These are phyloP conservation scores for Galleria mellonella DNA, from an alignment of 1,140 invertebrate species.

Conservation along the genomic window DNA sequence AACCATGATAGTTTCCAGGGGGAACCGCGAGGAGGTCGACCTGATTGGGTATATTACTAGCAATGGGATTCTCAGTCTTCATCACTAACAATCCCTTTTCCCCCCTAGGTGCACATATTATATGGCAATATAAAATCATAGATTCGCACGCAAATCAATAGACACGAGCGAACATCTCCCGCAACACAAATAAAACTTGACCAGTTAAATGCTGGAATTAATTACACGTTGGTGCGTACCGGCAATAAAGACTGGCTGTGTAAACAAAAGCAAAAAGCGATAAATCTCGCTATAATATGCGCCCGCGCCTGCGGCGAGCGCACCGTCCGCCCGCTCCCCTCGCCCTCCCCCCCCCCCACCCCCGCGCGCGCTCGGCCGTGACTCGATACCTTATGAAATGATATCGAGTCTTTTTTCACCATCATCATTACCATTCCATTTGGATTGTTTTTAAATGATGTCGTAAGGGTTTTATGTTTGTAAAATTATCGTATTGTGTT, in stretches of 20 bases:
- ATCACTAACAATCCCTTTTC: too few relatives aligned
- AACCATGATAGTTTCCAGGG: too few relatives aligned
- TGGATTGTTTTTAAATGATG: too few relatives aligned
- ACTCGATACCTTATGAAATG: neutral
- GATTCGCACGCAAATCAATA: too few relatives aligned
- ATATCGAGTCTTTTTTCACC: neutral
- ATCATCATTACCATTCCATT: too few relatives aligned
- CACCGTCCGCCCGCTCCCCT: neutral
- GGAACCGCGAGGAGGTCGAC: too few relatives aligned
- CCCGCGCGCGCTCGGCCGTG: neutral
- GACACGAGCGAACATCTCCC: neutral
- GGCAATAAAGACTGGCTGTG: constrained; percentile 13
- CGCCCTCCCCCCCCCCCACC: neutral
- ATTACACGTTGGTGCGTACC: constrained; percentile 17
- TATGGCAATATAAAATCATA: too few relatives aligned
- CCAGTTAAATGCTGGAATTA: constrained; percentile 15
- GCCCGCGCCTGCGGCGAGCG: neutral
- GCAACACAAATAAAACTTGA: neutral
- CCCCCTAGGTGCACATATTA: too few relatives aligned
- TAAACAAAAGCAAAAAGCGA: constrained; percentile 28
- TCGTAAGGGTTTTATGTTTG: too few relatives aligned
- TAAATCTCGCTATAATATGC: constrained; percentile 13
- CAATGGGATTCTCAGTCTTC: too few relatives aligned
- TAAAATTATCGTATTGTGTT: too few relatives aligned
- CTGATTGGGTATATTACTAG: too few relatives aligned